Percentiles rank a stretch among this genome's conserved stretches.
phyloP scores from a whole-genome alignment of 1,140 invertebrate species.

The Sipha flava region DNA sequence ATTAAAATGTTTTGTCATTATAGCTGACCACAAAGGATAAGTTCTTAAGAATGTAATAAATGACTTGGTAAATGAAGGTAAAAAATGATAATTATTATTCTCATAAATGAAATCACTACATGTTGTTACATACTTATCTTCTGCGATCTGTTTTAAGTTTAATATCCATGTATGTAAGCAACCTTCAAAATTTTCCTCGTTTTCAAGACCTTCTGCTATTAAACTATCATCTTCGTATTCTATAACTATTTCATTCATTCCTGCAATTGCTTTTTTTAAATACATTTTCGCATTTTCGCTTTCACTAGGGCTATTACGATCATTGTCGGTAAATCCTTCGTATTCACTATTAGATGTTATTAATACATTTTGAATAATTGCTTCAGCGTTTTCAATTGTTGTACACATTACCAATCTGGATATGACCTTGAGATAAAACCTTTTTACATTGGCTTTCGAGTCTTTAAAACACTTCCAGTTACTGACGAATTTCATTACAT shows the following conservation, averaged over 20 bases:
- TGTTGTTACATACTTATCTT: not conserved
- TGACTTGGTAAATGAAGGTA: not conserved
- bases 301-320: not conserved
- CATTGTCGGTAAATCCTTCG: not conserved
- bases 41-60: not conserved
- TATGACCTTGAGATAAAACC: not conserved
- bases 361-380: not conserved
- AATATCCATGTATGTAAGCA: not conserved
- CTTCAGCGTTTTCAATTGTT: not conserved
- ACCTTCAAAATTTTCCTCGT: not conserved
- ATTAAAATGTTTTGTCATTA: not conserved
- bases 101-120: not conserved
- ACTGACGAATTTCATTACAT: not conserved
- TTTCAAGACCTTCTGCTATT: not conserved
- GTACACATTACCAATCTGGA: not conserved
- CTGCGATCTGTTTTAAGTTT: not conserved
- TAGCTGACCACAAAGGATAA: too few relatives aligned
- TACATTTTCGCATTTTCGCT: not conserved
- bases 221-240: not conserved
- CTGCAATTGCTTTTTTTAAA: not conserved
- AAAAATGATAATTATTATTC: not conserved
- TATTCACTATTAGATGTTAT: not conserved
- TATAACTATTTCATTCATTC: not conserved
- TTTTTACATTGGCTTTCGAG: not conserved
- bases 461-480: not conserved